Evolutionary conservation across 2,888 invertebrate species (phyloP).

Genomic region (Acleris laterana): DNA sequence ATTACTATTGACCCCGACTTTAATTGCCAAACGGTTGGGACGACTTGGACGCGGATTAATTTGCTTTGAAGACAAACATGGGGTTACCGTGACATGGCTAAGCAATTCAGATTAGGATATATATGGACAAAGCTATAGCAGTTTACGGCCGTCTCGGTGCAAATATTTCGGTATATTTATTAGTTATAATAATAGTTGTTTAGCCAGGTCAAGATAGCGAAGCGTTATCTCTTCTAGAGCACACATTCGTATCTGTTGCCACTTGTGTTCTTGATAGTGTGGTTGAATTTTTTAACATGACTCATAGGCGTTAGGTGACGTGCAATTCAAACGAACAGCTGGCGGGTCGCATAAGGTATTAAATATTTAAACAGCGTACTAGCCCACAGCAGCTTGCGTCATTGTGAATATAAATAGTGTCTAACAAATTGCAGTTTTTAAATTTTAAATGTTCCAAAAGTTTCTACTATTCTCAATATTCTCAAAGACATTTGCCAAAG

Average conservation of each 20-base stretch:
- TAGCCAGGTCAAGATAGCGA: slow-evolving; percentile 12
- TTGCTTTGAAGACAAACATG: no score
- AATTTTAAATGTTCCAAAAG: background rate
- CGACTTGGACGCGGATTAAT: no score
- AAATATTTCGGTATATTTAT: no score
- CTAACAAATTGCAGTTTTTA: background rate
- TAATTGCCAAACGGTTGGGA: no score
- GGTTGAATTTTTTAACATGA: slow-evolving; percentile 38
- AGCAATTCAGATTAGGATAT: no score
- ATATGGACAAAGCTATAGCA: no score
- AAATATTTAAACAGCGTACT: slow-evolving; percentile 42
- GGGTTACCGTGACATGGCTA: no score
- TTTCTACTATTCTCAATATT: no score
- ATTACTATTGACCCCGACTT: no score
- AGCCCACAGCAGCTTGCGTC: slow-evolving; percentile 1
- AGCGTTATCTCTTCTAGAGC: slow-evolving; percentile 15
- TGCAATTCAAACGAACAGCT: slow-evolving; percentile 40
- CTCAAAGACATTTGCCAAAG: slow-evolving; percentile 8
- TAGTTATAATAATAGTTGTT: background rate
- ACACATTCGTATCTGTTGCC: slow-evolving; percentile 16
- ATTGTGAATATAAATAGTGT: background rate
- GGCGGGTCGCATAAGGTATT: slow-evolving; percentile 34
- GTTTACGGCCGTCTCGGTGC: no score
- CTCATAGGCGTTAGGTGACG: slow-evolving; percentile 45
- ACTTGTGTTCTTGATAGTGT: slow-evolving; percentile 3